Conservation (phyloP, 2,888 invertebrate genomes). For the Andrena minutula region DNA sequence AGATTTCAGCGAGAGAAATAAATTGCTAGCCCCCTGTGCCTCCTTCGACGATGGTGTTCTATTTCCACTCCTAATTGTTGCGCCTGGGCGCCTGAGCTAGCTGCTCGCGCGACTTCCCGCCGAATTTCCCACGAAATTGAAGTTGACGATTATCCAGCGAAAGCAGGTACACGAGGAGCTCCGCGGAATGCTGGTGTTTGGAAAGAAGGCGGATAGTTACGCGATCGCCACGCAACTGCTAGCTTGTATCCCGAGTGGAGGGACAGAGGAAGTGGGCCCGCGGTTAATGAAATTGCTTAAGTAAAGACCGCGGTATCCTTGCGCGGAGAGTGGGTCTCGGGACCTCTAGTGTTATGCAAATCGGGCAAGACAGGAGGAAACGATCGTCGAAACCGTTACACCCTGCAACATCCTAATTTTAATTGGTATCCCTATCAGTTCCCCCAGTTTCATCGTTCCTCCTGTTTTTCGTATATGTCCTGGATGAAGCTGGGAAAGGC, state of each 20-base stretch:
- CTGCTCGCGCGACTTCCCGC: background rate
- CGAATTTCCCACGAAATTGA: conserved; percentile 24
- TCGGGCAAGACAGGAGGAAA: conserved; percentile 60
- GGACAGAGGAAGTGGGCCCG: conserved; percentile 51
- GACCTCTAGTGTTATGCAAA: conserved; percentile 76
- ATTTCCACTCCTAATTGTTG: background rate
- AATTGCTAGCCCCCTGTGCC: background rate
- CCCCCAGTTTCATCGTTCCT: conserved; percentile 3
- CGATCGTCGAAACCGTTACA: conserved; percentile 65
- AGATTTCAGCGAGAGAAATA: background rate
- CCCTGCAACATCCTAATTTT: conserved; percentile 62
- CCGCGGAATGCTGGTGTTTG: background rate
- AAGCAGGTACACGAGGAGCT: background rate
- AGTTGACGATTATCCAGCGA: background rate
- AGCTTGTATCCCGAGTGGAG: conserved; percentile 17
- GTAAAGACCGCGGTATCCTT: conserved; percentile 56
- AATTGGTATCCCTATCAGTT: conserved; percentile 68
- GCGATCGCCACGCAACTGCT: conserved; percentile 42
- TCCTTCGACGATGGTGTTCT: background rate
- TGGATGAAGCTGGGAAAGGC: too few relatives aligned
- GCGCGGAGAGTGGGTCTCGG: conserved; percentile 48
- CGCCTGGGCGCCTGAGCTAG: background rate
- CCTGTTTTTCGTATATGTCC: conserved; percentile 7
- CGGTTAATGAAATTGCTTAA: conserved; percentile 70
- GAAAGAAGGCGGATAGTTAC: conserved; percentile 37